Percentiles rank a stretch among this genome's conserved stretches.
Conservation (phyloP, 2,113 vertebrate genomes). For the Sylvia atricapilla region DNA sequence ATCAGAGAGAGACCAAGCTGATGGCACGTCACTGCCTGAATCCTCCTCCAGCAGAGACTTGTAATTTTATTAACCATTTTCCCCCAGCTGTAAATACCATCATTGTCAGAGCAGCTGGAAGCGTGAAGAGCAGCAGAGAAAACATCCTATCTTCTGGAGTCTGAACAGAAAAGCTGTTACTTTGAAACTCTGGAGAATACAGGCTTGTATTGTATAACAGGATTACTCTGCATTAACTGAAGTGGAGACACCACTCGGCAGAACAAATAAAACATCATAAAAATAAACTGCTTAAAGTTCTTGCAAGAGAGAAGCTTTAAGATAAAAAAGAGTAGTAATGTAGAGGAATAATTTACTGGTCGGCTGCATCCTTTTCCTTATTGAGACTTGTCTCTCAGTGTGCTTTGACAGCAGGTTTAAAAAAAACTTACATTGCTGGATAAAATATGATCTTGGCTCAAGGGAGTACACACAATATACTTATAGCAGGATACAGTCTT, state of each 20-base stretch:
- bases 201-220: background rate
- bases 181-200: constrained; percentile 38
- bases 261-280: background rate
- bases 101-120: constrained; percentile 13
- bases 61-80: constrained; percentile 31
- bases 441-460: background rate
- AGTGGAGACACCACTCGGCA: background rate
- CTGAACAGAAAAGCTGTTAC: constrained; percentile 12
- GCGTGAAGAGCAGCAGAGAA: background rate
- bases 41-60: background rate
- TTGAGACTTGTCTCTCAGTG: background rate
- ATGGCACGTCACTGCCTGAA: background rate
- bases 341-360: background rate
- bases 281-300: background rate
- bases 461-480: background rate
- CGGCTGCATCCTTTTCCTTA: background rate
- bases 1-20: background rate
- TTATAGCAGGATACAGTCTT: background rate
- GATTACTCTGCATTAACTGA: background rate
- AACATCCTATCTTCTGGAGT: background rate
- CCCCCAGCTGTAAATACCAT: background rate
- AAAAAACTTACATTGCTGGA: background rate
- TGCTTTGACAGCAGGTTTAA: background rate
- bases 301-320: background rate
- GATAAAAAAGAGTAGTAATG: background rate